A percentile compares a stretch with the other conserved stretches of the same genome.
Evolutionary conservation across 2,797 vertebrate species (phyloP).

Genomic region (Enteromius fasciolatus): DNA sequence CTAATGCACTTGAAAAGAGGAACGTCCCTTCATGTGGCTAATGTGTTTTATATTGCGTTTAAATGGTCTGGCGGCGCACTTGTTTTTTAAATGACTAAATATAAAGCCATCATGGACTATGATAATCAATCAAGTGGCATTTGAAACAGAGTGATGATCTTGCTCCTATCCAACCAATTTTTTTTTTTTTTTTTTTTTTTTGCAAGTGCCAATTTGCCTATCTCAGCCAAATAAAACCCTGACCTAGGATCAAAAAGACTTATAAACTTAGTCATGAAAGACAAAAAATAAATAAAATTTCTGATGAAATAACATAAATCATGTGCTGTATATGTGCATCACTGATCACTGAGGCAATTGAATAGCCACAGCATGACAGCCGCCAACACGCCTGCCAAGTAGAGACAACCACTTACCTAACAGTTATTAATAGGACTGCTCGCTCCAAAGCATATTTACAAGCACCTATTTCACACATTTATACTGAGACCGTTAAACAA

Average conservation of each 20-base stretch:
- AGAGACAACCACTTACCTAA: conserved; percentile 12
- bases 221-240: conserved; percentile 5
- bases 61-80: conserved; percentile 54
- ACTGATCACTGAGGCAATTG: conserved; percentile 17
- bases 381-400: conserved; percentile 18
- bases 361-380: conserved; percentile 35
- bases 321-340: conserved; percentile 7
- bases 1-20: conserved; percentile 48
- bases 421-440: conserved; percentile 26
- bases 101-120: conserved; percentile 63
- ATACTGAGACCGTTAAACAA: not conserved
- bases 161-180: conserved; percentile 53
- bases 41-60: conserved; percentile 65
- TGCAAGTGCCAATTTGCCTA: not conserved
- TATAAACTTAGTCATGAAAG: conserved; percentile 2
- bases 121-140: conserved; percentile 66
- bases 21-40: conserved; percentile 56
- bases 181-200: not conserved
- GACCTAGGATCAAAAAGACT: not conserved
- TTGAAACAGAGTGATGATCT: conserved; percentile 63
- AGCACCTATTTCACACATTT: conserved; percentile 27
- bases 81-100: conserved; percentile 60
- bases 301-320: not conserved
- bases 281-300: not conserved
- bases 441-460: conserved; percentile 2